Conservation (phyloP, 2,797 vertebrate genomes). For the Sphenodon punctatus region DNA sequence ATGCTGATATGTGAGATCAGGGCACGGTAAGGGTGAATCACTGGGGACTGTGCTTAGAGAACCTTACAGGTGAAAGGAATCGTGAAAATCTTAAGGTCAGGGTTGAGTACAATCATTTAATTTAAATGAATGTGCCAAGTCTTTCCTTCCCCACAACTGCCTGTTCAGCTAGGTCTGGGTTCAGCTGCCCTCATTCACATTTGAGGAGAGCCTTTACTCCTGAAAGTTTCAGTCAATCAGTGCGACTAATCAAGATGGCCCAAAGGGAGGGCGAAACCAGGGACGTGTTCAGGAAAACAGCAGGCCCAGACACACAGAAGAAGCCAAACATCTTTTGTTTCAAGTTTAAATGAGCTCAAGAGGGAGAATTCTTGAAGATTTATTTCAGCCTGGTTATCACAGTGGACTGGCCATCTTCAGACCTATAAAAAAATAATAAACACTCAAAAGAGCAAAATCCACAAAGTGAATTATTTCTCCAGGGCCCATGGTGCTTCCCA, state of each 20-base stretch:
- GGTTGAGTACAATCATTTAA: neutral
- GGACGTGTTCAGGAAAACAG: neutral
- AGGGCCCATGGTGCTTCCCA: neutral
- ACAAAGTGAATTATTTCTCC: neutral
- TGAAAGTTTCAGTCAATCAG: neutral
- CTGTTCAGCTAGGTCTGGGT: neutral
- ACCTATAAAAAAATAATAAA: constrained; percentile 19
- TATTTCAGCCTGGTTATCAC: neutral
- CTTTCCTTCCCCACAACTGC: neutral
- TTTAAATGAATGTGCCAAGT: neutral
- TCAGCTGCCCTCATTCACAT: neutral
- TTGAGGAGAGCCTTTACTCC: neutral
- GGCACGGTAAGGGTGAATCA: constrained; percentile 6
- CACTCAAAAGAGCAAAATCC: neutral
- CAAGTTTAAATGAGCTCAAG: neutral
- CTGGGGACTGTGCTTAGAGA: neutral
- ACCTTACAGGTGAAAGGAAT: constrained; percentile 53
- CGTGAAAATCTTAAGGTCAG: neutral
- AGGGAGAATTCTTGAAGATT: constrained; percentile 5
- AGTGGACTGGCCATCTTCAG: constrained; percentile 18
- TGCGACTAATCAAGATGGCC: neutral
- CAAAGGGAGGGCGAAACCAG: accelerated
- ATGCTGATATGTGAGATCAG: neutral
- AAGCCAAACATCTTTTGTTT: neutral
- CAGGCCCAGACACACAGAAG: neutral